These are phyloP conservation scores for Paracanthobrama guichenoti DNA, from an alignment of 2,113 vertebrate species.

Conservation along the genomic window DNA sequence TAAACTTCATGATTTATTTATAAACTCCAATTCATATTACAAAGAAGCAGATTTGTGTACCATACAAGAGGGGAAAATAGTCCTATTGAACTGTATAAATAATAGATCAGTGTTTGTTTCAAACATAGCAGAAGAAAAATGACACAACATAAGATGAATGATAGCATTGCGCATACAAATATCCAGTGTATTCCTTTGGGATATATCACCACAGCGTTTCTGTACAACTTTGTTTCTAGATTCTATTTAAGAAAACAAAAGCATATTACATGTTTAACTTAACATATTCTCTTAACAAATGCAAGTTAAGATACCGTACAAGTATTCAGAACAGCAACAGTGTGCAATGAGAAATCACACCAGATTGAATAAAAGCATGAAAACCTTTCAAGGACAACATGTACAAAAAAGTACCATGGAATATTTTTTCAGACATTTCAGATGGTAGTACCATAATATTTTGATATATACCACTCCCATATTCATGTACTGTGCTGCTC, in stretches of 20 bases:
- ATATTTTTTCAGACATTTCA: neutral
- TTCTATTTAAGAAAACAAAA: neutral
- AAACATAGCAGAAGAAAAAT: conserved; percentile 58
- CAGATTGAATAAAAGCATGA: neutral
- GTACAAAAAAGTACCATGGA: neutral
- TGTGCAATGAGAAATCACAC: neutral
- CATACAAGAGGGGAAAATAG: conserved; percentile 24
- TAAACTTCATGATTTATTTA: conserved; percentile 62
- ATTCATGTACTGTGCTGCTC: neutral
- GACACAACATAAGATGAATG: conserved; percentile 34
- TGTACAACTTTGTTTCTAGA: neutral
- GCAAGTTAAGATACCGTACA: neutral
- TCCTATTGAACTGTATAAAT: conserved; percentile 58
- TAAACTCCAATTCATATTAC: conserved; percentile 52
- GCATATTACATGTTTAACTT: neutral
- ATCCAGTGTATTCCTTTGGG: conserved; percentile 28
- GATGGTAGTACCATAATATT: neutral
- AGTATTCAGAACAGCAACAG: neutral
- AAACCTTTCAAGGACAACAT: neutral
- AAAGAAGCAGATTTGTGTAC: conserved; percentile 42
- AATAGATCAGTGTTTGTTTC: conserved; percentile 60
- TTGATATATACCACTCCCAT: neutral
- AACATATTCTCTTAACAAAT: neutral
- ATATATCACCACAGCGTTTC: neutral
- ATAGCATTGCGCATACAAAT: conserved; percentile 33